Evolutionary conservation across 2,888 invertebrate species (phyloP), one percentile per base, ranked within the genome.

Genomic region (Eucriotettix oculatus): DNA sequence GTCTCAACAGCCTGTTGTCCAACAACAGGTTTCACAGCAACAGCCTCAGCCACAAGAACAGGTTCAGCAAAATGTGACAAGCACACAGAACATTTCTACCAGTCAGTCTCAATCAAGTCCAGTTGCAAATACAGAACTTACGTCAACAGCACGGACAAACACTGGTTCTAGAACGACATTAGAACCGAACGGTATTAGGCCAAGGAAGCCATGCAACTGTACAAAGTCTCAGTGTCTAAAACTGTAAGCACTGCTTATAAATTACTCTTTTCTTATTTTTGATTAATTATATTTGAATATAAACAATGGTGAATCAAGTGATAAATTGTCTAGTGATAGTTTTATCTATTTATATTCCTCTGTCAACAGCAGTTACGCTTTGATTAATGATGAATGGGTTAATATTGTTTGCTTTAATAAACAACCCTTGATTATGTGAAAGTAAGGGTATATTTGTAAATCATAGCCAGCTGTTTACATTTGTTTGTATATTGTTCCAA

Each of bases 191-290:
- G 79, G 79, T 16, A 76, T 79, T 62, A 77, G 87, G 65, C 86
- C 90, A 1, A 78, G 91, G 55, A 98, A 98, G 73, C 96, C 97
- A 11, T 99, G 99, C 75, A 99, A 99, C 74, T 99, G 99, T 75
- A 98, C 95, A 42, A 97, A 97, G 75, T 98, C 97, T 2, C 96
- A 96, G 72, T 99, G 99, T 71, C 81, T 99, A 64, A 99, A 99
- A 76, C 75, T 99, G 75, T 97, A 73, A 78, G 81, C 78, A 63
- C 3, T 29, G 7, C 29, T 29, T 29, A 29, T 29, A 2, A 29
- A 29, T 29, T 29, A 7, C 7, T 29, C 2, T 29, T 29, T 29
- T 29, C 29, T 29, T 29, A 29, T 29, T 29, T 29, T 7, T 29
- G 2, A 2, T 29, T 29, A 5, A 29, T 29, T 29, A 29, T 29